phyloP scores from a whole-genome alignment of 1,140 invertebrate species.

The Drosophila serrata region DNA sequence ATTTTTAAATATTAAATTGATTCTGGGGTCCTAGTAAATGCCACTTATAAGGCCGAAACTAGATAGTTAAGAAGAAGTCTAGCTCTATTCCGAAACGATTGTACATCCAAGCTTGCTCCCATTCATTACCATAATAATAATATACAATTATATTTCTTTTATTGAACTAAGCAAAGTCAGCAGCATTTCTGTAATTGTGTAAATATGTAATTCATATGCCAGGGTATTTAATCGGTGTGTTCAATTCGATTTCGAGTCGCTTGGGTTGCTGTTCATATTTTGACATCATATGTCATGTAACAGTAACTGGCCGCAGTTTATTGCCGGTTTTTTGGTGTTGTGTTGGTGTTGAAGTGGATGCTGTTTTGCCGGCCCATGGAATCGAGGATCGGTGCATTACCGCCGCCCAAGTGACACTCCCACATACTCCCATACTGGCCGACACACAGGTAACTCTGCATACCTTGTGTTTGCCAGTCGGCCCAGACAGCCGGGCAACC shows the following conservation, averaged over 20 bases:
- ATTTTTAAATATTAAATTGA: no score
- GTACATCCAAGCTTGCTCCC: no score
- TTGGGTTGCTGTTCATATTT: conserved; percentile 59
- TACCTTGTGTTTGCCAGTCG: conserved; percentile 51
- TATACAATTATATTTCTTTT: no score
- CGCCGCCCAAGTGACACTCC: conserved; percentile 65
- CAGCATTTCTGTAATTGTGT: background rate
- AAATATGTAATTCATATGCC: conserved; percentile 1
- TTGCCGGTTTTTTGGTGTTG: conserved; percentile 55
- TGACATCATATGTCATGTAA: conserved; percentile 75
- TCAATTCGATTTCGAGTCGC: conserved; percentile 22
- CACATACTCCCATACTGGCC: conserved; percentile 51
- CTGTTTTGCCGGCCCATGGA: conserved; percentile 31
- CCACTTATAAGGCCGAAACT: no score
- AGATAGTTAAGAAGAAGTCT: no score
- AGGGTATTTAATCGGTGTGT: conserved; percentile 45
- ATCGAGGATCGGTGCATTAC: conserved; percentile 15
- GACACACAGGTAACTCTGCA: conserved; percentile 75
- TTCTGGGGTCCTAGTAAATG: no score
- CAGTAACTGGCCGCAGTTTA: conserved; percentile 63
- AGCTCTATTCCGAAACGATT: no score
- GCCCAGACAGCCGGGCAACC: conserved; percentile 60
- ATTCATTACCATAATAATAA: no score
- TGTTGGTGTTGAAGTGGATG: conserved; percentile 62
- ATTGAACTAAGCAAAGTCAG: background rate